Conservation (phyloP, 2,888 invertebrate species). For the Mystacides longicornis region DNA sequence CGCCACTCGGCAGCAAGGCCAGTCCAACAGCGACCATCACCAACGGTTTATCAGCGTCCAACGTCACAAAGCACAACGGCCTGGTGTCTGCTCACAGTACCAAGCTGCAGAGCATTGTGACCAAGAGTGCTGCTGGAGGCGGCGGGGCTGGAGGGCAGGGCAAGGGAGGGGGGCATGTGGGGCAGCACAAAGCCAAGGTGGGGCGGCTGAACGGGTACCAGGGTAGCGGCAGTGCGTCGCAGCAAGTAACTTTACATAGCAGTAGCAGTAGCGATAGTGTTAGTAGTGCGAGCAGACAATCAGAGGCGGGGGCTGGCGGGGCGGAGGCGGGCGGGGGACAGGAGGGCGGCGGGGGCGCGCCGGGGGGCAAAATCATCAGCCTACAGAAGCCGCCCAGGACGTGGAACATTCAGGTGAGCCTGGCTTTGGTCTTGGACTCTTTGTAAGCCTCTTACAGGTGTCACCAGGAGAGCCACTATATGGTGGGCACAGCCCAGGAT, state of each 20-base stretch:
- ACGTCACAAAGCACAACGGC: neutral
- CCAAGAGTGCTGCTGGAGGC: constrained; percentile 4
- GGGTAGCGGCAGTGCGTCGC: constrained; percentile 36
- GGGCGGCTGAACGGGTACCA: constrained; percentile 26
- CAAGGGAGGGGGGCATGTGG: constrained; percentile 13
- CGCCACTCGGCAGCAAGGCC: neutral
- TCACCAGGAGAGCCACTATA: neutral
- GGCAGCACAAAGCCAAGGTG: constrained; percentile 29
- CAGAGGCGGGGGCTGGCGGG: too few relatives aligned
- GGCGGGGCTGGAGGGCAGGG: constrained; percentile 9
- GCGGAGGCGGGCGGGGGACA: constrained; percentile 31
- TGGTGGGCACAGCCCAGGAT: too few relatives aligned
- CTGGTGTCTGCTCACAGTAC: too few relatives aligned
- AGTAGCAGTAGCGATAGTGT: constrained; percentile 25
- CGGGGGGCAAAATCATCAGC: constrained; percentile 24
- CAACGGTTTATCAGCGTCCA: constrained; percentile 1
- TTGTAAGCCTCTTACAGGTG: neutral
- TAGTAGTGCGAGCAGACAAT: constrained; percentile 35
- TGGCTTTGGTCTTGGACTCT: too few relatives aligned
- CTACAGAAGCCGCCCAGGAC: constrained; percentile 42
- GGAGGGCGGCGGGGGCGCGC: constrained; percentile 29
- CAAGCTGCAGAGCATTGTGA: neutral
- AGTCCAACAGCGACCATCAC: neutral
- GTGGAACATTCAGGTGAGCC: constrained; percentile 50
- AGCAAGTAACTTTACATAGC: constrained; percentile 27